Percentiles rank a stretch among this genome's conserved stretches.
Conservation (phyloP, 2,113 vertebrate species). For the Carettochelys insculpta region DNA sequence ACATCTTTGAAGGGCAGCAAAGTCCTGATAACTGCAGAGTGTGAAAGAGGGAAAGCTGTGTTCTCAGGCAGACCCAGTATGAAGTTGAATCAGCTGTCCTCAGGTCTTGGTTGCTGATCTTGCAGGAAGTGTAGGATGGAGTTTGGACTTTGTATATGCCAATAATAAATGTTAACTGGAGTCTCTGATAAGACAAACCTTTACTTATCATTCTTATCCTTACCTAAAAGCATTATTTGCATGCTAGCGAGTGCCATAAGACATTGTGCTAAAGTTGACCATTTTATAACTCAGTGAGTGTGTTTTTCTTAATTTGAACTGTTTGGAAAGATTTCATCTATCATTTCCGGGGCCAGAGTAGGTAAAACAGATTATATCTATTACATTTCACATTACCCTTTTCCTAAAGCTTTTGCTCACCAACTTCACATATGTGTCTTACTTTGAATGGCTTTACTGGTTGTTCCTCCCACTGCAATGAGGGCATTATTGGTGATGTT, state of each 20-base stretch:
- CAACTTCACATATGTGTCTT: background rate
- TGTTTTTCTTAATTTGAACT: background rate
- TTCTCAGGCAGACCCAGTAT: rapidly evolving
- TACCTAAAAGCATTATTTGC: background rate
- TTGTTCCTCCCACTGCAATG: background rate
- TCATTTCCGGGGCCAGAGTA: background rate
- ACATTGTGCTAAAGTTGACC: constrained; percentile 25
- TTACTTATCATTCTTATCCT: background rate
- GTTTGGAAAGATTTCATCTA: background rate
- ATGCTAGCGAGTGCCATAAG: background rate
- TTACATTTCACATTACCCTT: background rate
- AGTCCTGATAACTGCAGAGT: background rate
- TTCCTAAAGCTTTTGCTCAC: background rate
- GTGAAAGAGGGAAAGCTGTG: background rate
- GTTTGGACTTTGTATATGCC: constrained; percentile 65
- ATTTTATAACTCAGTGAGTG: background rate
- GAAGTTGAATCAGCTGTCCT: background rate
- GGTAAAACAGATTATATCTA: background rate
- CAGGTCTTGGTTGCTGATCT: constrained; percentile 27
- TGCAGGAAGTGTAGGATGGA: background rate
- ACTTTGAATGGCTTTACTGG: background rate
- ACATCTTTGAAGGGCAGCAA: background rate
- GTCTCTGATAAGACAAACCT: constrained; percentile 47
- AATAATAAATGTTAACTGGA: constrained; percentile 52
- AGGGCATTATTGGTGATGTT: background rate